phyloP scores from a whole-genome alignment of 1,140 invertebrate genomes.

The Drosophila nannoptera region DNA sequence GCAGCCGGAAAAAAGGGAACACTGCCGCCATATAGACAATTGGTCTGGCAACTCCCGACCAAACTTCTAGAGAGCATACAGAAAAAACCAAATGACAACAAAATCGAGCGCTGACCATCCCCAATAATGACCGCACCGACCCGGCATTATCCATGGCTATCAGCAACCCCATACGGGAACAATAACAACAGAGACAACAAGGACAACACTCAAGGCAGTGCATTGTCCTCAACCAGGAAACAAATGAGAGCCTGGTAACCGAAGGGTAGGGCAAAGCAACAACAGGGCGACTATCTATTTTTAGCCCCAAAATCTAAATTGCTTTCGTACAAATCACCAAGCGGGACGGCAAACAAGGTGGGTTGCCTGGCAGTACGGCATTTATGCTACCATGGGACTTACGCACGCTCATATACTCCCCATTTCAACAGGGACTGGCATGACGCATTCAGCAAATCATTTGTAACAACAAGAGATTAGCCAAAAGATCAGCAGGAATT shows the following conservation, averaged over 20 bases:
- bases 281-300: slow-evolving; percentile 57
- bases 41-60: not conserved
- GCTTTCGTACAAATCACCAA: slow-evolving; percentile 39
- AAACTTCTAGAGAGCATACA: slow-evolving; percentile 14
- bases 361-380: slow-evolving; percentile 4
- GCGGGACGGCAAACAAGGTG: not conserved
- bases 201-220: slow-evolving; percentile 65
- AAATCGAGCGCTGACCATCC: slow-evolving; percentile 33
- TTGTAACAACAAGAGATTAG: slow-evolving; percentile 8
- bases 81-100: slow-evolving; percentile 35
- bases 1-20: not conserved
- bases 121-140: slow-evolving; percentile 24
- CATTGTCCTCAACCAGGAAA: slow-evolving; percentile 69
- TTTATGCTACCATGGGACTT: slow-evolving; percentile 28
- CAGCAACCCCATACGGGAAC: slow-evolving; percentile 6
- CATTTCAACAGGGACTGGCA: slow-evolving; percentile 1
- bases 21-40: not conserved
- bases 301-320: slow-evolving; percentile 48
- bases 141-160: not conserved
- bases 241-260: slow-evolving; percentile 55
- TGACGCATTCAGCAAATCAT: slow-evolving; percentile 36
- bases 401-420: not conserved
- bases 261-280: slow-evolving; percentile 25
- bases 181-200: slow-evolving; percentile 9
- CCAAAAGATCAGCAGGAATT: not conserved